phyloP scores from a whole-genome alignment of 2,888 invertebrate genomes.

The Alloplasta piceator region DNA sequence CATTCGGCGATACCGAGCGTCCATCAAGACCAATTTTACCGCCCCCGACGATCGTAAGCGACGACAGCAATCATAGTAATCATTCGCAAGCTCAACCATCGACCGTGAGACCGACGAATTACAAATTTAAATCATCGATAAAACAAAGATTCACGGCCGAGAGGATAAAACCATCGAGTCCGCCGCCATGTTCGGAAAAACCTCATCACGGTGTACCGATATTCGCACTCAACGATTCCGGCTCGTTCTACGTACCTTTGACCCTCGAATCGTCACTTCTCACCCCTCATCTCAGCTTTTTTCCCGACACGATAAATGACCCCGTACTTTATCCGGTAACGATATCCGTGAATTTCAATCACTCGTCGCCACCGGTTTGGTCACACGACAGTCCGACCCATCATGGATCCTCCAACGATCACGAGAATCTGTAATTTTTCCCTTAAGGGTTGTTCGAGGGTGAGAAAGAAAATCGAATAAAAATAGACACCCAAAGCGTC shows the following conservation, averaged over 20 bases:
- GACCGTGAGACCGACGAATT: conserved; percentile 84
- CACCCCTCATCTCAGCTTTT: conserved; percentile 86
- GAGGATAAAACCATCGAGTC: conserved; percentile 82
- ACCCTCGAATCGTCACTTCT: conserved; percentile 91
- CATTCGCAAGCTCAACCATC: conserved; percentile 83
- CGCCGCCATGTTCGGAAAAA: conserved; percentile 73
- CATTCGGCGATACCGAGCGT: conserved; percentile 78
- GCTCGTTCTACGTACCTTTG: conserved; percentile 94
- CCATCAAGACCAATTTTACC: conserved; percentile 75
- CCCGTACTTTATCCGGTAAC: conserved; percentile 93
- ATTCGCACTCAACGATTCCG: conserved; percentile 95
- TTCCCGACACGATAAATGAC: conserved; percentile 84
- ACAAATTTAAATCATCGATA: conserved; percentile 97
- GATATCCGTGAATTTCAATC: conserved; percentile 92
- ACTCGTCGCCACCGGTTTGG: conserved; percentile 76
- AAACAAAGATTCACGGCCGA: conserved; percentile 92
- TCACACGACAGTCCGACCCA: conserved; percentile 79
- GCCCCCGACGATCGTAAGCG: conserved; percentile 82
- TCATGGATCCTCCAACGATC: conserved; percentile 70
- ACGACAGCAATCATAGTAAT: conserved; percentile 81
- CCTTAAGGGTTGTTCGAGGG: not conserved
- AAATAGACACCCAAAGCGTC: too few species aligned
- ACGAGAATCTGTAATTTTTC: not conserved
- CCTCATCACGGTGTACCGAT: conserved; percentile 89
- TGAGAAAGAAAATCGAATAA: not conserved